Conservation (phyloP, 2,888 invertebrate species). For the Drosophila pseudotakahashii region DNA sequence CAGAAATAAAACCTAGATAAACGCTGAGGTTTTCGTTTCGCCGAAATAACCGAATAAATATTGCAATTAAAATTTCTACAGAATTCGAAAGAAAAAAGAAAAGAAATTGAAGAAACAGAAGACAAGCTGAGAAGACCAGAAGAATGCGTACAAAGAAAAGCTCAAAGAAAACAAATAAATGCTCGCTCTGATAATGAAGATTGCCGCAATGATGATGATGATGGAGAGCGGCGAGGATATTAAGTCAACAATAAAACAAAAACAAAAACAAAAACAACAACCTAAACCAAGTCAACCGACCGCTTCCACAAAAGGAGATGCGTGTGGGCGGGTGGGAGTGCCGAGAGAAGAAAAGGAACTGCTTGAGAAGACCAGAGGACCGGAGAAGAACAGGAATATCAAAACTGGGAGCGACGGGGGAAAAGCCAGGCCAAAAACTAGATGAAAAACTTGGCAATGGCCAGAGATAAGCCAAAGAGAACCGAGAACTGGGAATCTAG, state of each 20-base stretch:
- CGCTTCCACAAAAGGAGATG: slow-evolving; percentile 53
- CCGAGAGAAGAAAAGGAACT: slow-evolving; percentile 8
- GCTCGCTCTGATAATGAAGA: slow-evolving; percentile 26
- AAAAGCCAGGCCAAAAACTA: slow-evolving; percentile 57
- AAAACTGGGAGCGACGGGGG: slow-evolving; percentile 27
- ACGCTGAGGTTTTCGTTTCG: slow-evolving; percentile 34
- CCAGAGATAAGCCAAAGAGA: slow-evolving; percentile 57
- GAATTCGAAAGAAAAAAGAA: slow-evolving; percentile 8
- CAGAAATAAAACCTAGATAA: slow-evolving; percentile 27
- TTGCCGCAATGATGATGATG: slow-evolving; percentile 22
- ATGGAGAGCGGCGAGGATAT: slow-evolving; percentile 23
- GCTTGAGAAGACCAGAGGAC: slow-evolving; percentile 1
- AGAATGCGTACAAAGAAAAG: slow-evolving; percentile 22
- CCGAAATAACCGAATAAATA: slow-evolving; percentile 33
- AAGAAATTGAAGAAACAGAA: slow-evolving; percentile 8
- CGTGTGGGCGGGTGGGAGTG: slow-evolving; percentile 72
- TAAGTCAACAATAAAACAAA: slow-evolving; percentile 6
- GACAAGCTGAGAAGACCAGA: neutral
- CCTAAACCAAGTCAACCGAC: slow-evolving; percentile 49
- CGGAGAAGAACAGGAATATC: slow-evolving; percentile 36
- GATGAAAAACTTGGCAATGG: slow-evolving; percentile 74
- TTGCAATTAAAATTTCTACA: slow-evolving; percentile 23
- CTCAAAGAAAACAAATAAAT: slow-evolving; percentile 13
- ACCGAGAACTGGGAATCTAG: too few species aligned
- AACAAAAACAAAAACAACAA: slow-evolving; percentile 1